phyloP scores from a whole-genome alignment of 2,797 vertebrate genomes.

The Lepidocolaptes lacrymiger region DNA sequence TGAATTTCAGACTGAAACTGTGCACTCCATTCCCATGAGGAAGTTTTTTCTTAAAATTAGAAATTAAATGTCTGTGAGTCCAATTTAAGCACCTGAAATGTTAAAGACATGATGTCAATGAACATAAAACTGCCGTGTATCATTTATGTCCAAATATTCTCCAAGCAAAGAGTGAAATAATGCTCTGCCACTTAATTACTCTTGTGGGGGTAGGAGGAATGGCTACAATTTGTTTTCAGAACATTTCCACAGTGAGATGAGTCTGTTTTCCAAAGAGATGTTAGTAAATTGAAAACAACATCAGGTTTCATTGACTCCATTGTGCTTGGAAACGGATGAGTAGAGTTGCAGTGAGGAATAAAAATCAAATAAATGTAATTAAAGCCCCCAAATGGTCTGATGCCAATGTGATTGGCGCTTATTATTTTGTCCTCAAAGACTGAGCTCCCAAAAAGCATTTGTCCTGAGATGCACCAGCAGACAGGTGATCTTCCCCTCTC shows the following conservation, averaged over 20 bases:
- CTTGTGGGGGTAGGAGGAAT: background rate
- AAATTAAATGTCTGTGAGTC: background rate
- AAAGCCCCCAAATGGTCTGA: slow-evolving; percentile 16
- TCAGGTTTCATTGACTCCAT: slow-evolving; percentile 18
- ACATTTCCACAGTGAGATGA: background rate
- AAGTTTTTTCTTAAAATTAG: background rate
- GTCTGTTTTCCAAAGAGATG: slow-evolving; percentile 5
- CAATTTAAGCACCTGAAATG: background rate
- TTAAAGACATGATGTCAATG: background rate
- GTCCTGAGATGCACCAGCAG: background rate
- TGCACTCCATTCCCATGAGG: background rate
- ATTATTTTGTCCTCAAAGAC: background rate
- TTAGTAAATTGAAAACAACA: slow-evolving; percentile 28
- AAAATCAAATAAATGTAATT: slow-evolving; percentile 48
- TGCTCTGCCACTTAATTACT: background rate
- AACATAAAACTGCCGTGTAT: background rate
- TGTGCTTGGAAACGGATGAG: background rate
- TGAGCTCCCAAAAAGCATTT: background rate
- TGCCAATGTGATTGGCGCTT: slow-evolving; percentile 4
- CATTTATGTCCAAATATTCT: background rate
- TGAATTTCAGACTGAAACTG: background rate
- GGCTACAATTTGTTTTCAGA: background rate
- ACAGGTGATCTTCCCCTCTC: background rate
- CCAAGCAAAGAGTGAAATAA: background rate
- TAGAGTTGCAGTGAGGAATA: slow-evolving; percentile 7